These are phyloP conservation scores for Callyntrura guangdongensis DNA, from an alignment of 2,888 invertebrate species.

Conservation along the genomic window DNA sequence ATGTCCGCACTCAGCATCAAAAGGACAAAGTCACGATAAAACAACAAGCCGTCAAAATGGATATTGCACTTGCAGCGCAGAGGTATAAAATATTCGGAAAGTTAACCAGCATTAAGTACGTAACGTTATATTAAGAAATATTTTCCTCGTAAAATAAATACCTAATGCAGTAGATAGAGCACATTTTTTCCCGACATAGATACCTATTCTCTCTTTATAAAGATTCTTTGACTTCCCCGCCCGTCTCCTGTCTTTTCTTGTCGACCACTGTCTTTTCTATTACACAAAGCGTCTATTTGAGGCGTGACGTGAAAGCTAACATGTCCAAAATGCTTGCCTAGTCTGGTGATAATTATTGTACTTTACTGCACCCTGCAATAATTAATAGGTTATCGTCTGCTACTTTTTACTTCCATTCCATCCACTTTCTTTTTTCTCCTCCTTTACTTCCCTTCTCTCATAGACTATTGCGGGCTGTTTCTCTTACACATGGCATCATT, in stretches of 20 bases:
- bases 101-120: background rate
- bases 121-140: background rate
- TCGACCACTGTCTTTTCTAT: slow-evolving; percentile 10
- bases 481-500: background rate
- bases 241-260: background rate
- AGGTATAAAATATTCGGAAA: background rate
- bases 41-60: slow-evolving; percentile 53
- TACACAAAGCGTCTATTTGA: slow-evolving; percentile 76
- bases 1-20: background rate
- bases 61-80: background rate
- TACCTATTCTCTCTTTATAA: background rate
- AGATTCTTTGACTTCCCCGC: background rate
- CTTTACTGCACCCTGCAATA: slow-evolving; percentile 80
- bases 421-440: slow-evolving; percentile 47
- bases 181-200: background rate
- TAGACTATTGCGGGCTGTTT: background rate
- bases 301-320: slow-evolving; percentile 81
- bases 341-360: slow-evolving; percentile 81
- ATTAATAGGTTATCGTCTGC: slow-evolving; percentile 81
- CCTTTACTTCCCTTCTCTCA: background rate
- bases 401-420: slow-evolving; percentile 47
- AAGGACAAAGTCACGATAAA: slow-evolving; percentile 20
- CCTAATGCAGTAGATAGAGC: slow-evolving; percentile 21
- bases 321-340: slow-evolving; percentile 64
- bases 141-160: background rate